Base-by-base conservation (phyloP, 1,140 invertebrate genomes). In the Chelonus insularis region DNA sequence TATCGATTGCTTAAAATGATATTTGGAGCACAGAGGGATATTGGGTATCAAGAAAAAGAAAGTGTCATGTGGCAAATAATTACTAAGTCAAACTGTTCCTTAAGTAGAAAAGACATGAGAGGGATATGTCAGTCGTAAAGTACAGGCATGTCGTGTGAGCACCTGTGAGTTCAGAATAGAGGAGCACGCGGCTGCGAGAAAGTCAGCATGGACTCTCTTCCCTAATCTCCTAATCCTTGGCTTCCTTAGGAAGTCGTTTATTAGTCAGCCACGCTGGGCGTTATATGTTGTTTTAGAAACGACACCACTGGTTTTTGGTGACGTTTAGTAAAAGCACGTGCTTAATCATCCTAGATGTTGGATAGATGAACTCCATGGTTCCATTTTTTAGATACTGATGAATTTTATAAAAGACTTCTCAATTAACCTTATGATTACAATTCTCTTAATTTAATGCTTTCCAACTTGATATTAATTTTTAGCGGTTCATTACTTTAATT, bases 241-340 rank as follows among this genome's bases (percentile, higher is more conserved):
- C 75, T 80, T 81, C 77, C 79, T 80, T 78, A 74, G 79, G 79
- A 81, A 81, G 79, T 80, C 79, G 74, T 80, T 80, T 79, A 73
- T 80, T 79, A 79, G 77, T 75, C 68, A 71, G 70, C 68, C 65
- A 51, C 43, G 36, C 34, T n/a, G 47, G 12, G 47, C 48, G 66
- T 63, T 63, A 66, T 55, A 66, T 68, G 64, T 63, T 54, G 47
- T 57, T 55, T 57, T 57, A 8, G 25, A 58, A 51, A 59, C 62
- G 43, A 60, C 63, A 48, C 60, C 34, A 62, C 51, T 29, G 51
- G 57, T 66, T 65, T 61, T 64, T 60, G 36, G 57, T 37, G 34
- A 43, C 51, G 23, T 8, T 18, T 14, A 52, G 41, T 61, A 60
- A 60, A 61, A 61, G 58, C 63, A 61, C 63, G 58, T 61, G 57